A percentile compares a stretch with the other conserved stretches of the same genome.
Evolutionary conservation across 2,113 vertebrate genomes (phyloP).

Genomic region (Procapra przewalskii): DNA sequence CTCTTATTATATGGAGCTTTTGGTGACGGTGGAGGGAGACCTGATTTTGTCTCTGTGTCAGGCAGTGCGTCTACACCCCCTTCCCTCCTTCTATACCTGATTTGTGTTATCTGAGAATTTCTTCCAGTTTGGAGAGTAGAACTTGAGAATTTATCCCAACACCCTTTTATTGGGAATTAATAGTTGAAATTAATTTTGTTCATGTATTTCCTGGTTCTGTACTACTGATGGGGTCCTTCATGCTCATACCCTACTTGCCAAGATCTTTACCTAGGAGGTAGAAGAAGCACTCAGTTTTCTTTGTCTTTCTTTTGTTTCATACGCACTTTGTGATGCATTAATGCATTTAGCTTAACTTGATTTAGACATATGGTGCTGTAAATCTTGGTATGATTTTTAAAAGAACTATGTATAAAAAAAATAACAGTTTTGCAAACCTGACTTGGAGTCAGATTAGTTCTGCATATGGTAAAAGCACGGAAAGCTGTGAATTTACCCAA

Average conservation of each 20-base stretch:
- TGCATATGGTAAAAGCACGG: not conserved
- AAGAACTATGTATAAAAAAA: conserved; percentile 50
- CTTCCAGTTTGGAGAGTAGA: not conserved
- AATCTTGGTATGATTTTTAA: conserved; percentile 23
- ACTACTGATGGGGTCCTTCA: not conserved
- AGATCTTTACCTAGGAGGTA: not conserved
- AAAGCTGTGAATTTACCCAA: conserved; percentile 43
- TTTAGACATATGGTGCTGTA: conserved; percentile 31
- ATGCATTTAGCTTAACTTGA: not conserved
- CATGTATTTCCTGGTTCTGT: not conserved
- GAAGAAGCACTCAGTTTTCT: not conserved
- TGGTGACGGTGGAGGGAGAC: not conserved
- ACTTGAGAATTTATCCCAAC: not conserved
- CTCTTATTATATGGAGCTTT: not conserved
- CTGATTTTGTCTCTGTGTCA: not conserved
- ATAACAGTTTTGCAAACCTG: conserved; percentile 35
- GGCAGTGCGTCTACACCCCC: not conserved
- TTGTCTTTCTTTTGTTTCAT: not conserved
- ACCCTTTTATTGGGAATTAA: not conserved
- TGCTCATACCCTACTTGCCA: not conserved
- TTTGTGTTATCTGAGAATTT: not conserved
- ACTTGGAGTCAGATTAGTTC: conserved; percentile 50
- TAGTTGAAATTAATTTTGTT: not conserved
- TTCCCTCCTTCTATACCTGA: not conserved
- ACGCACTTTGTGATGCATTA: not conserved